phyloP scores from a whole-genome alignment of 2,797 vertebrate species.

The Corythornis leucogaster region DNA sequence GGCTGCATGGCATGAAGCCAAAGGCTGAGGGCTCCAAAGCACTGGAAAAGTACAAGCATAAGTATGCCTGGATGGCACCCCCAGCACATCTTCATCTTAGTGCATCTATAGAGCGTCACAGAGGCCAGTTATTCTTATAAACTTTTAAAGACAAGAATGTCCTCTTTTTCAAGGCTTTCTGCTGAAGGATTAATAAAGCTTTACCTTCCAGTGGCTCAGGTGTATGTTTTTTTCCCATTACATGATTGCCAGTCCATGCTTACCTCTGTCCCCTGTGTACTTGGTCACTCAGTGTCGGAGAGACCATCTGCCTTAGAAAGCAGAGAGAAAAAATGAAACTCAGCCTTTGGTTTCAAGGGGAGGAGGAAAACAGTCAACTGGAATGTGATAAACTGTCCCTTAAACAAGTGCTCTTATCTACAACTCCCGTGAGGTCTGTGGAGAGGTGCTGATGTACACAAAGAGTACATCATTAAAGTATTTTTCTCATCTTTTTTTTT shows the following conservation, averaged over 20 bases:
- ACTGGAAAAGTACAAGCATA: neutral
- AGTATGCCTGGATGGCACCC: neutral
- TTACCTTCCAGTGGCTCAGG: neutral
- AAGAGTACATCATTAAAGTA: neutral
- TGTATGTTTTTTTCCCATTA: neutral
- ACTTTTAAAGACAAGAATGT: neutral
- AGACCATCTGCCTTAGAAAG: neutral
- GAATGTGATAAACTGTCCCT: neutral
- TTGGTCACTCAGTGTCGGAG: neutral
- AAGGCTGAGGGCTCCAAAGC: neutral
- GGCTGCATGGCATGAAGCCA: neutral
- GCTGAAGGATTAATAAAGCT: neutral
- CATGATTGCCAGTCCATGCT: fast-evolving
- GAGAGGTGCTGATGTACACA: neutral
- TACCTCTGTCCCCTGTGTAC: neutral
- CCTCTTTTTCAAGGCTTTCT: neutral
- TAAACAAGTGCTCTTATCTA: neutral
- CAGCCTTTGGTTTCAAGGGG: neutral
- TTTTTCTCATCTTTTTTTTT: neutral
- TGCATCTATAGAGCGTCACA: neutral
- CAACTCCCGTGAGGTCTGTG: neutral
- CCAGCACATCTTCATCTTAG: neutral
- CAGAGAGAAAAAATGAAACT: neutral
- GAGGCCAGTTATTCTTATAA: neutral
- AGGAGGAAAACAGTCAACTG: neutral